Evolutionary conservation across 1,140 invertebrate genomes (phyloP), one percentile per base, ranked within the genome.

Genomic region (Asobara japonica): DNA sequence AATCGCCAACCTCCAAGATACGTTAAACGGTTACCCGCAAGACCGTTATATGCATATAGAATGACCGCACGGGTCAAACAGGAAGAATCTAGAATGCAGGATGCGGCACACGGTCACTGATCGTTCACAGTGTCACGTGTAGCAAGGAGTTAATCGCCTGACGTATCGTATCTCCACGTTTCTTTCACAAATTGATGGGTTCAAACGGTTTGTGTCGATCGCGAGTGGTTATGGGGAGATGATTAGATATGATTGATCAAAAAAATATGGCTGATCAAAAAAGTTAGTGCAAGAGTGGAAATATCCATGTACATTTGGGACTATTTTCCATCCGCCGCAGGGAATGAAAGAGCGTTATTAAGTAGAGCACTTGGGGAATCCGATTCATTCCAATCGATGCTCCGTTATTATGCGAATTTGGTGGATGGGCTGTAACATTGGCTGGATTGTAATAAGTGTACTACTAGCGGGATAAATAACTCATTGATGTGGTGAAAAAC

Each of bases 1-100:
- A 56, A 56, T 56, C 51, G 51, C 18, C 51, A 56, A 56, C 18
- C 51, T 56, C 51, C 51, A 56, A 56, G 51, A 25, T 56, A 56
- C 20, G 51, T 56, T 56, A 27, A 56, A 56, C 51, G 51, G 51
- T 56, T 22, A 56, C 51, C 22, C 5, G 13, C 13, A 27, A 11
- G 51, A 56, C 51, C 51, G 51, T 56, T 56, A 56, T 56, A 27
- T 27, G 51, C 51, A 56, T 25, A 56, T 3, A 56, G 51, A 56
- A 56, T 56, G 51, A 56, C 51, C 51, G 51, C 25, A 18, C 51
- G 22, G 51, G 51, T 56, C 51, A 56, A 56, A 56, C 51, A 27
- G 51, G 51, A 56, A 56, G 51, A 56, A 56, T 56, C 51, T 22
- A 56, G 51, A 56, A 56, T 27, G 18, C 22, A 56, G 51, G 51